Evolutionary conservation across 2,797 vertebrate genomes (phyloP).

Genomic region (Gastrophryne carolinensis): DNA sequence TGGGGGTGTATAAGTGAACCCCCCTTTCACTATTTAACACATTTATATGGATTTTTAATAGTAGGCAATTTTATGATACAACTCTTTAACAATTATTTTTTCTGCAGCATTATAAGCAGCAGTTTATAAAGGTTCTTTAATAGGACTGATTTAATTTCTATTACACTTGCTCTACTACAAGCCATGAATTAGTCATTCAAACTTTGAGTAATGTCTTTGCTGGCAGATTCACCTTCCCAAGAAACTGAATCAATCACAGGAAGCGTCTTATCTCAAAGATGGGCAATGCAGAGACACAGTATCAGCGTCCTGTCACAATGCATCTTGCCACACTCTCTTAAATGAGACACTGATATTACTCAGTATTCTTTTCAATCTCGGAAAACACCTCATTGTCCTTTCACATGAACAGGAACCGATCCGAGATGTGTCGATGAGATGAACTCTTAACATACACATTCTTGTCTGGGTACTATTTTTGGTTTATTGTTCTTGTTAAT

Average conservation of each 20-base stretch:
- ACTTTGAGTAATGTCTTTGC: not conserved
- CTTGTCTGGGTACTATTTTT: not conserved
- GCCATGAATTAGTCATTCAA: not conserved
- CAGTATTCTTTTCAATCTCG: not conserved
- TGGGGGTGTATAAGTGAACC: no score
- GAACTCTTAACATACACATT: not conserved
- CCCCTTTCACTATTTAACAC: no score
- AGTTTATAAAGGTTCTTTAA: no score
- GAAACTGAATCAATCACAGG: not conserved
- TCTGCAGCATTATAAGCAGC: no score
- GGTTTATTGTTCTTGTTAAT: not conserved
- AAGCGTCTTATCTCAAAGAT: constrained; percentile 35
- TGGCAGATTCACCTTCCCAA: not conserved
- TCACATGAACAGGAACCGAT: not conserved
- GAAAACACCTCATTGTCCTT: constrained; percentile 6
- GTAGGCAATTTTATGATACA: no score
- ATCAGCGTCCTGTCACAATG: constrained; percentile 22
- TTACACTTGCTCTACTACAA: no score
- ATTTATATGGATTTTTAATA: no score
- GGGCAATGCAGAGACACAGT: not conserved
- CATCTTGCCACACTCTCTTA: constrained; percentile 31
- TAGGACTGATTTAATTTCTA: no score
- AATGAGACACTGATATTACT: not conserved
- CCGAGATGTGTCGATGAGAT: not conserved
- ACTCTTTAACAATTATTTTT: no score